A percentile compares a stretch with the other conserved stretches of the same genome.
Conservation (phyloP, 2,797 vertebrate species). For the Gymnothorax javanicus region DNA sequence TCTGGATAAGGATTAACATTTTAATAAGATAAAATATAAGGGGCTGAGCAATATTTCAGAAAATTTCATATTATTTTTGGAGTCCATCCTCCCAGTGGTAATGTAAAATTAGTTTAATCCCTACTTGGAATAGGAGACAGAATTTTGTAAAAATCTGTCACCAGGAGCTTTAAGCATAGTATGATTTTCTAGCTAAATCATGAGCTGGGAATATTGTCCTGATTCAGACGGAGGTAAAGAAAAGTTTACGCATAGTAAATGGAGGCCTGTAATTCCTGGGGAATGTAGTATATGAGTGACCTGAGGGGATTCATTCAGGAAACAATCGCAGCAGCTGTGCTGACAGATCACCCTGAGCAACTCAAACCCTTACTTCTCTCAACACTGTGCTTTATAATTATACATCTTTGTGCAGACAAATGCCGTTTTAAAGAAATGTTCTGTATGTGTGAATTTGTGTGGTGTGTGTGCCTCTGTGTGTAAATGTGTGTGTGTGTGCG, state of each 20-base stretch:
- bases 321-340: slow-evolving; percentile 74
- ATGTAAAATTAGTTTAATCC: slow-evolving; percentile 45
- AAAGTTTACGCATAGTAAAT: slow-evolving; percentile 69
- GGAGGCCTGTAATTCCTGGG: slow-evolving; percentile 83
- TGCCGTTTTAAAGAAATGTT: no score
- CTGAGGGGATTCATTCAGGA: slow-evolving; percentile 87
- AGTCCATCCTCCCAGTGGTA: slow-evolving; percentile 64
- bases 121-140: slow-evolving; percentile 55
- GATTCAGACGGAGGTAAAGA: slow-evolving; percentile 63
- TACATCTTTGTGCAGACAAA: slow-evolving; percentile 61
- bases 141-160: slow-evolving; percentile 41
- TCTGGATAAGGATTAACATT: no score
- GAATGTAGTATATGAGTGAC: slow-evolving; percentile 85
- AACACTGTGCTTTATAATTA: slow-evolving; percentile 79
- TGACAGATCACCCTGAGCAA: slow-evolving; percentile 73
- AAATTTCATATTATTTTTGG: neutral
- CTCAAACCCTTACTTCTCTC: slow-evolving; percentile 81
- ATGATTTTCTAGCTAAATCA: slow-evolving; percentile 26
- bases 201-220: slow-evolving; percentile 6
- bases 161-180: neutral
- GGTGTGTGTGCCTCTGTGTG: neutral
- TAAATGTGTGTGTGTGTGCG: no score
- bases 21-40: no score
- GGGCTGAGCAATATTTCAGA: no score
- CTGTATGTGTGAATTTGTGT: no score